phyloP scores from a whole-genome alignment of 1,140 invertebrate genomes.

The Drosophila burlai region DNA sequence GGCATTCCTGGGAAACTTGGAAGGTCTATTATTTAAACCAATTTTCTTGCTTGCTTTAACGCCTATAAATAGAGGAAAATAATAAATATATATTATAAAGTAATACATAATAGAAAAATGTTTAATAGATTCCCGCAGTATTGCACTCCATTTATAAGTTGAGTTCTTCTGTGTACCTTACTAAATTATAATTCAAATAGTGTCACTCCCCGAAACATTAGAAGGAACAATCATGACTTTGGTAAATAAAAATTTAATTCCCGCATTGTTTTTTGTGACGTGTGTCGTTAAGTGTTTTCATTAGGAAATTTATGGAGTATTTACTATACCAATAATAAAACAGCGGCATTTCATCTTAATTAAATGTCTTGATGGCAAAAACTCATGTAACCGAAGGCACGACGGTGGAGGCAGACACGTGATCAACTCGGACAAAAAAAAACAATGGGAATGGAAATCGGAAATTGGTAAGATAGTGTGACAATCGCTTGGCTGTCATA shows the following conservation, averaged over 20 bases:
- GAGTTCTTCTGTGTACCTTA: slow-evolving; percentile 25
- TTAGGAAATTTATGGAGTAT: slow-evolving; percentile 52
- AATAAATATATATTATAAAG: not conserved
- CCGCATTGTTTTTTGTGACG: slow-evolving; percentile 55
- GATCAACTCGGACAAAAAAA: slow-evolving; percentile 55
- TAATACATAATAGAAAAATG: not conserved
- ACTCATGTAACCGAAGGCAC: slow-evolving; percentile 30
- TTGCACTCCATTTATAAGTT: not conserved
- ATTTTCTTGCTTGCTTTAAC: not conserved
- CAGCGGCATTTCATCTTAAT: slow-evolving; percentile 52
- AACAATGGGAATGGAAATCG: slow-evolving; percentile 69
- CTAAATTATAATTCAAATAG: slow-evolving; percentile 21
- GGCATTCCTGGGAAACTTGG: slow-evolving; percentile 26
- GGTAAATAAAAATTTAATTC: slow-evolving; percentile 48
- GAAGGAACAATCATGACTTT: slow-evolving; percentile 5
- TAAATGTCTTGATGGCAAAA: slow-evolving; percentile 35
- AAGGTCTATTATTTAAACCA: slow-evolving; percentile 4
- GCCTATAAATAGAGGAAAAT: not conserved
- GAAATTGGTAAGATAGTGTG: slow-evolving; percentile 60
- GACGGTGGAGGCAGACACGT: slow-evolving; percentile 55
- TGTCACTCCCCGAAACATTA: not conserved
- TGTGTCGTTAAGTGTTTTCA: slow-evolving; percentile 57
- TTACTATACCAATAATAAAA: slow-evolving; percentile 51
- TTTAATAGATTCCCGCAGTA: slow-evolving; percentile 1
- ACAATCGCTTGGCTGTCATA: slow-evolving; percentile 50